phyloP scores from a whole-genome alignment of 2,113 vertebrate species.

The Cyprinodon variegatus region DNA sequence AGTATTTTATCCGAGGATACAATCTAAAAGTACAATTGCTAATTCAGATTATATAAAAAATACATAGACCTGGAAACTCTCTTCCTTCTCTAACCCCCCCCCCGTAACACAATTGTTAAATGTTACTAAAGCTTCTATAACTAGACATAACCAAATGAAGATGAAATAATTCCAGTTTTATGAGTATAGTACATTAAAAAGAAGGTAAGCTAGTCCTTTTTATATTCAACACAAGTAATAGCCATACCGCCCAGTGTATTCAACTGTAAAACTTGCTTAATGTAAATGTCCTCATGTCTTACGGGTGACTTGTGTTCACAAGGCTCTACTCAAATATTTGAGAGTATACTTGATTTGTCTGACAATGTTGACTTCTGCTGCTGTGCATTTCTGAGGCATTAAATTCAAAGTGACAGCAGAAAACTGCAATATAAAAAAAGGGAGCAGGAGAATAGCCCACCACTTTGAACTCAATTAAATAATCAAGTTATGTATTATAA shows the following conservation, averaged over 20 bases:
- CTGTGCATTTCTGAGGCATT: neutral
- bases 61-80: slow-evolving; percentile 4
- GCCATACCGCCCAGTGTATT: neutral
- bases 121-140: neutral
- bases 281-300: neutral
- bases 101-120: slow-evolving; percentile 7
- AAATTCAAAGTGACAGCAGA: too few species aligned
- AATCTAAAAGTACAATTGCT: neutral
- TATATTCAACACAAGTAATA: neutral
- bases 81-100: slow-evolving; percentile 19
- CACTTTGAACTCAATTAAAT: too few species aligned
- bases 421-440: too few species aligned
- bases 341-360: neutral
- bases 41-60: neutral
- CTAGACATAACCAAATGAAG: neutral
- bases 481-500: too few species aligned
- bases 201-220: neutral
- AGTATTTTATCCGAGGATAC: neutral
- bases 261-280: too few species aligned
- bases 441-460: too few species aligned
- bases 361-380: neutral
- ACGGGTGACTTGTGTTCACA: neutral
- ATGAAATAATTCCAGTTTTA: neutral
- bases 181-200: neutral
- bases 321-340: neutral